phyloP scores from a whole-genome alignment of 2,797 vertebrate genomes.

The Distichodus sexfasciatus region DNA sequence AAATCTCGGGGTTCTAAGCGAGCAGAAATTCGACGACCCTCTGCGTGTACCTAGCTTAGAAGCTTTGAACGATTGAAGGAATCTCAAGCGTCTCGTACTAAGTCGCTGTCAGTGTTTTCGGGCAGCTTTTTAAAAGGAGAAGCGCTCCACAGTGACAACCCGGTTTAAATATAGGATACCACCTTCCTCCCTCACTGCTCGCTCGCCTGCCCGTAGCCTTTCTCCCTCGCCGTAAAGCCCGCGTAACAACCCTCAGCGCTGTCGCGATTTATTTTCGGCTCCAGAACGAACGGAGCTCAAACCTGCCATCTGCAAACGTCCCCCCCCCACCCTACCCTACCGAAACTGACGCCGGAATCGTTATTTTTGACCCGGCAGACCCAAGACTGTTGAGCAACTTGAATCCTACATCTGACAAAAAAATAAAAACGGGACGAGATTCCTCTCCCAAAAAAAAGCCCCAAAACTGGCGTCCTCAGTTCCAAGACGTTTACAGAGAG shows the following conservation, averaged over 20 bases:
- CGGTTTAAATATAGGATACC: no score
- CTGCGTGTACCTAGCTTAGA: no score
- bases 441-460: no score
- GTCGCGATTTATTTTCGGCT: neutral
- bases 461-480: no score
- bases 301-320: neutral
- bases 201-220: conserved; percentile 39
- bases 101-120: no score
- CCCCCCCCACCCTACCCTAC: neutral
- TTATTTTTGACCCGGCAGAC: neutral
- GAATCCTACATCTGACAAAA: neutral
- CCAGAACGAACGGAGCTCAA: neutral
- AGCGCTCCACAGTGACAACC: no score
- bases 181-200: conserved; percentile 47
- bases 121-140: no score
- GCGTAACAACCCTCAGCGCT: neutral
- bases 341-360: neutral
- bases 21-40: no score
- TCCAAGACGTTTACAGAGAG: no score
- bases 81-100: no score
- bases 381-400: neutral
- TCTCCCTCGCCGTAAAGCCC: neutral
- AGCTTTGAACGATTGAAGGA: no score
- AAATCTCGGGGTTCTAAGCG: no score
- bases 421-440: neutral